Evolutionary conservation across 2,888 invertebrate species (phyloP), one percentile per base, ranked within the genome.

Genomic region (Zygothrica quintamaculata): DNA sequence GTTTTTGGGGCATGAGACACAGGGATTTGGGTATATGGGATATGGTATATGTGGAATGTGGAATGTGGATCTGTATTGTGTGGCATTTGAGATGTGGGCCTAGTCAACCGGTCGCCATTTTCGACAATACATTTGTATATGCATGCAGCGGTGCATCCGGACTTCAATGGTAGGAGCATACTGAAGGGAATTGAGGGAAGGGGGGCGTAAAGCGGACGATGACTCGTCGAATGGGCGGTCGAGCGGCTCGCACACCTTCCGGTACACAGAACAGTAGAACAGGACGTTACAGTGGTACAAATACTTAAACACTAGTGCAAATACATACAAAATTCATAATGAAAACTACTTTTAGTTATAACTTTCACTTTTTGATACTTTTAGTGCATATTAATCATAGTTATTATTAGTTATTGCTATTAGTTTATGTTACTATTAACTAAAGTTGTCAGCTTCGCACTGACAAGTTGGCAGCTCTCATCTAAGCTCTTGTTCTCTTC

Each of bases 71-170:
- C 40, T 42, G 42, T 18, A 11, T 26, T 13, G 36, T 18, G 18
- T 13, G 33, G 36, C 5, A 12, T n/a, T 12, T 36, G 43, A 13
- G 15, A 22, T 40, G 22, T 34, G 43, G 46, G 59, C 34, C 60
- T 65, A 68, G 82, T 78, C 79, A 74, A 79, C 80, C 84, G 84
- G 74, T 86, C 65, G 74, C 87, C 67, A 80, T 77, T 84, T 77
- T 86, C 87, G 84, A 86, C 80, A 86, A 77, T 86, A 86, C 80
- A 86, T 80, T 86, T 80, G 80, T 86, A 80, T 80, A 86, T 86
- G 87, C 87, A 80, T 80, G 84, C 81, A 69, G 84, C 67, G 57
- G 58, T 80, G 81, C 65, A 81, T 86, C 87, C 87, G 87, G 80
- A 60, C 42, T 55, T 56, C 61, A n/a, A n/a, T 66, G 70, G 61